Evolutionary conservation across 1,140 invertebrate species (phyloP).

Genomic region (Physella acuta): DNA sequence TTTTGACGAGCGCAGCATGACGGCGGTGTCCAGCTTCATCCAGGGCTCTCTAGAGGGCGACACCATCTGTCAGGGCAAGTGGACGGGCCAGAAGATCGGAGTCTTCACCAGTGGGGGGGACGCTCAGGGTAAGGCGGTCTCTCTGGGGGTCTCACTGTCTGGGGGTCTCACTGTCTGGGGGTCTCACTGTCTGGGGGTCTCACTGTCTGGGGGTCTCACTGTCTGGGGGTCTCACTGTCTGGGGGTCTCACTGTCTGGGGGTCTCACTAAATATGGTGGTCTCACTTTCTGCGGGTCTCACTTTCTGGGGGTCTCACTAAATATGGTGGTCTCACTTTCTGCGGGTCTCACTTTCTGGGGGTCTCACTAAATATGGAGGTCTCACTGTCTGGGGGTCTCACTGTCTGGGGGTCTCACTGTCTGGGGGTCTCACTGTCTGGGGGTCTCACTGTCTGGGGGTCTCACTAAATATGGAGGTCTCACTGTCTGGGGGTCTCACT

Average conservation of each 20-base stretch:
- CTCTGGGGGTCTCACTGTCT: background rate
- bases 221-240: background rate
- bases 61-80: background rate
- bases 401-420: too few species aligned
- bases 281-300: background rate
- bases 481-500: too few species aligned
- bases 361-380: too few species aligned
- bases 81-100: slow-evolving; percentile 65
- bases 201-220: background rate
- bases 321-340: too few species aligned
- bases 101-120: slow-evolving; percentile 61
- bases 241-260: background rate
- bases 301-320: background rate
- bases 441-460: too few species aligned
- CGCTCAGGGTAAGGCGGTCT: slow-evolving; percentile 72
- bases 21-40: too few species aligned
- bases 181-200: background rate
- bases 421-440: too few species aligned
- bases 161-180: background rate
- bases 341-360: too few species aligned
- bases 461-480: too few species aligned
- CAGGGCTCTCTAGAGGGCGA: too few species aligned
- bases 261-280: background rate
- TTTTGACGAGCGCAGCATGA: too few species aligned
- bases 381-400: too few species aligned